A percentile compares a stretch with the other conserved stretches of the same genome.
Conservation (phyloP, 2,888 invertebrate genomes). For the Tenthredo amoena region DNA sequence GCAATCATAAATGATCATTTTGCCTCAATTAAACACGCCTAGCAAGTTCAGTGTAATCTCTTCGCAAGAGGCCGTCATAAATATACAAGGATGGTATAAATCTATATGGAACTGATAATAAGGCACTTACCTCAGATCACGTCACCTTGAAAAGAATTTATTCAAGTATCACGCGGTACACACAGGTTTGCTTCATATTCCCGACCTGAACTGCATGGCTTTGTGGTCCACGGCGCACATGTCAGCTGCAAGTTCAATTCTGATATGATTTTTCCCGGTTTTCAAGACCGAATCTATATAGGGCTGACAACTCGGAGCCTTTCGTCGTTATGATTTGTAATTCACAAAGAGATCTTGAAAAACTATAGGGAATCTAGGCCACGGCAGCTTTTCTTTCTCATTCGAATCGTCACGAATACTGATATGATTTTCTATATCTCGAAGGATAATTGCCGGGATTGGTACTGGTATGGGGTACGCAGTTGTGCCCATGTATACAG, state of each 20-base stretch:
- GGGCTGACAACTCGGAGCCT: not conserved
- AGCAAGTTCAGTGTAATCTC: not conserved
- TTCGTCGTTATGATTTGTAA: not conserved
- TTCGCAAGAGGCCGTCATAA: not conserved
- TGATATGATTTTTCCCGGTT: not conserved
- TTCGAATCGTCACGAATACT: not conserved
- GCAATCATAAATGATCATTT: no score
- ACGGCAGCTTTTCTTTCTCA: not conserved
- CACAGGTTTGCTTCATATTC: not conserved
- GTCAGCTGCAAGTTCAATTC: not conserved
- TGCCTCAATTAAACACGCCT: not conserved
- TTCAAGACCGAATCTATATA: not conserved
- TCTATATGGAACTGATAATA: not conserved
- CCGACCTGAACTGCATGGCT: not conserved
- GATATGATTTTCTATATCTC: not conserved
- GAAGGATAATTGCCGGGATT: conserved; percentile 57
- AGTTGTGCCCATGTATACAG: conserved; percentile 58
- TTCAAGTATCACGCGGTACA: not conserved
- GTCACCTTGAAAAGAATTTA: not conserved
- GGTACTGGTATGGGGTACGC: conserved; percentile 56
- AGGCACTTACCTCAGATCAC: not conserved
- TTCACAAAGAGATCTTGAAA: not conserved
- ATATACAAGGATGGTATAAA: not conserved
- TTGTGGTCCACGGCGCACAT: not conserved
- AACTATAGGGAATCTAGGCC: not conserved